These are phyloP conservation scores for Phymatocera aterrima DNA, from an alignment of 2,888 invertebrate genomes.

Conservation along the genomic window DNA sequence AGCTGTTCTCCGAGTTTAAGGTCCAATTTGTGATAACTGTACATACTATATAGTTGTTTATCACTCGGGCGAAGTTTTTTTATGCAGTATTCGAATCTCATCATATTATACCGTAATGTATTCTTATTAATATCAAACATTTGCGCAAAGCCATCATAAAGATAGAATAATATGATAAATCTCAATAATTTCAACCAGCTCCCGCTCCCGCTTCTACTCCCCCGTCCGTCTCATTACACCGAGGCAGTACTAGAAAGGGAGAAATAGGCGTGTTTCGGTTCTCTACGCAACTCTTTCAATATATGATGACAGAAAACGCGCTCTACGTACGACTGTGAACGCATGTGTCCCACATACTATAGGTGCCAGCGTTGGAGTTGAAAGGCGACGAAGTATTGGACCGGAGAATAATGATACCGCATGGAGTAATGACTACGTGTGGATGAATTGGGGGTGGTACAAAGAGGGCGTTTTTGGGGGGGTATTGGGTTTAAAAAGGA, in stretches of 20 bases:
- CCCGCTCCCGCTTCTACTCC: too few relatives aligned
- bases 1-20: neutral
- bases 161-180: too few relatives aligned
- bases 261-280: neutral
- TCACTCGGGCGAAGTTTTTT: too few relatives aligned
- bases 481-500: constrained; percentile 19
- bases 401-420: constrained; percentile 35
- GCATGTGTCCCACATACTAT: constrained; percentile 12
- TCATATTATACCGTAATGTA: too few relatives aligned
- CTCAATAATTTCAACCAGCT: too few relatives aligned
- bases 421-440: constrained; percentile 37
- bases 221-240: neutral
- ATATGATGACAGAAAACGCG: neutral
- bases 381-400: constrained; percentile 17
- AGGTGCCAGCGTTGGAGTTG: too few relatives aligned
- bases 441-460: constrained; percentile 2
- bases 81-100: too few relatives aligned
- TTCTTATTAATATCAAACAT: too few relatives aligned
- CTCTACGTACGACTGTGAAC: neutral
- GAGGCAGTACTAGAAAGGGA: neutral
- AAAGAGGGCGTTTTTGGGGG: neutral
- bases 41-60: neutral
- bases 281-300: constrained; percentile 19
- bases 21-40: constrained; percentile 2
- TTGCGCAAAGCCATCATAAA: too few relatives aligned